Base-by-base conservation (phyloP, 2,888 invertebrate genomes). In the Serrognathus titanus region DNA sequence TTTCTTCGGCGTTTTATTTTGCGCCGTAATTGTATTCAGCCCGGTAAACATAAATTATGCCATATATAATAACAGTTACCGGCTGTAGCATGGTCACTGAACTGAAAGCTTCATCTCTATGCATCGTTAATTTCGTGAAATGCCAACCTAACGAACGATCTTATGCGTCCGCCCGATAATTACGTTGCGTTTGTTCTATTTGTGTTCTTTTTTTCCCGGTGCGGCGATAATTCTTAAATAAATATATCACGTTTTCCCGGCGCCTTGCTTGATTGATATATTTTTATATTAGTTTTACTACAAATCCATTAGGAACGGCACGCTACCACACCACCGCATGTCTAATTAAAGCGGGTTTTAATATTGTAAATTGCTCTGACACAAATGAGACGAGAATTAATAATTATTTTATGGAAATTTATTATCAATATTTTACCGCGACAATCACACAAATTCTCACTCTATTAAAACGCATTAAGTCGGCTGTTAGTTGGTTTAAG, bases 381-480 rank as follows among this genome's bases (percentile, higher is more conserved):
- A 16, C 20, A 20, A 16, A 43, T 20, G 16, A 11, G 13, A 43
- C 20, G 43, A 10, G 9, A 43, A 43, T 43, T 43, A 20, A 43
- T 43, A 43, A 43, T 43, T 43, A 43, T 43, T 43, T 43, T 16
- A 43, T 43, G 13, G 20, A 20, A 43, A 43, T 43, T 43, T 43
- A 16, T 43, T 9, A 20, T 10, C 20, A 20, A 20, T 40, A 13
- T 13, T 40, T 40, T 40, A 13, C 11, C 10, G 45, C 16, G 24
- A 45, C 41, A 52, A 41, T 36, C 31, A 13, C 20, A 45, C 52
- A 36, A 40, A 52, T 45, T 45, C 45, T 52, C 52, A 52, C 52
- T 43, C 45, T 38, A 52, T 52, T 52, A 52, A 46, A 52, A 20
- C 16, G 43, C 36, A 52, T 51, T 51, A 51, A 51, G 40, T 45